phyloP scores from a whole-genome alignment of 2,888 invertebrate genomes.

The Rosalia funebris region DNA sequence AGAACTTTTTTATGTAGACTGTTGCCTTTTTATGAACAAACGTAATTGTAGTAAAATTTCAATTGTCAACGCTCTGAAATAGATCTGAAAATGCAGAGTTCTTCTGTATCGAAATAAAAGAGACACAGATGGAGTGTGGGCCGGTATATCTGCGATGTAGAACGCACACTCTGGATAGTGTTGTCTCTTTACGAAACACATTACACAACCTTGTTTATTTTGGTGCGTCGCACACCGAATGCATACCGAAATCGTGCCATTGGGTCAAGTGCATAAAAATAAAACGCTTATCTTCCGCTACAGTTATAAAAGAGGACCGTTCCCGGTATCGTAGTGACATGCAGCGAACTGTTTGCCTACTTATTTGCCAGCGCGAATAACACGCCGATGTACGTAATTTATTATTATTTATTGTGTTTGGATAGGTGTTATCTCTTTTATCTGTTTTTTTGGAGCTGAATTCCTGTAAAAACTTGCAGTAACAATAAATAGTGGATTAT shows the following conservation, averaged over 20 bases:
- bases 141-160: no score
- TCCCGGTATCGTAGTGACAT: not conserved
- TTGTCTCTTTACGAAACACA: not conserved
- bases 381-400: slow-evolving; percentile 2
- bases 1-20: no score
- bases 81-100: no score
- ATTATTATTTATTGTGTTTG: slow-evolving; percentile 19
- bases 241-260: not conserved
- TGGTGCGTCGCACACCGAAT: not conserved
- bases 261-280: not conserved
- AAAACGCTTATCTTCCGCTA: not conserved
- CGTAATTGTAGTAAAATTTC: no score
- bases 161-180: not conserved
- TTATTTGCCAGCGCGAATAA: not conserved
- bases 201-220: not conserved
- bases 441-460: not conserved
- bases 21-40: no score
- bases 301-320: not conserved
- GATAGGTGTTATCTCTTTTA: slow-evolving; percentile 3
- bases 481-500: not conserved
- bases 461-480: not conserved
- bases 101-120: no score
- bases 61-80: no score
- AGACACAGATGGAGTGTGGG: no score
- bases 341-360: not conserved